phyloP scores from a whole-genome alignment of 2,797 vertebrate genomes.

The Cirrhinus mrigala region DNA sequence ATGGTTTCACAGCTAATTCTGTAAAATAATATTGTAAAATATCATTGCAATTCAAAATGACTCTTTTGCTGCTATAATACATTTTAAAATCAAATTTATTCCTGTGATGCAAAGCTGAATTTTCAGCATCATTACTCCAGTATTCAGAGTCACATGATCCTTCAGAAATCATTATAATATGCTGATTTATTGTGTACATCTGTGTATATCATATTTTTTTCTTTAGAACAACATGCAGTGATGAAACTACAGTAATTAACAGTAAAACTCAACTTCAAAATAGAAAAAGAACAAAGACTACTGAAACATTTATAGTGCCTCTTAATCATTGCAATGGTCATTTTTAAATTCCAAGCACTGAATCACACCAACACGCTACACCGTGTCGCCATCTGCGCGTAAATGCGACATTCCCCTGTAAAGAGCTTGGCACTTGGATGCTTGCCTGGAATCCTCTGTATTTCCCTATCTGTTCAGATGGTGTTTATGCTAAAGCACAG shows the following conservation, averaged over 20 bases:
- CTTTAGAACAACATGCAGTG: not conserved
- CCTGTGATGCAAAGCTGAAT: no score
- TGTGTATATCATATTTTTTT: not conserved
- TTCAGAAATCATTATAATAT: no score
- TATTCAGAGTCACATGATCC: no score
- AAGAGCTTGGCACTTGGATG: constrained; percentile 31
- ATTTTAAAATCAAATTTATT: no score
- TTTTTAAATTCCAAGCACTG: constrained; percentile 5
- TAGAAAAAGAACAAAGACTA: not conserved
- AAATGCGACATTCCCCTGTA: constrained; percentile 21
- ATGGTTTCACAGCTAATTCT: no score
- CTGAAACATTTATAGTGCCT: not conserved
- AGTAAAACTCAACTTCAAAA: not conserved
- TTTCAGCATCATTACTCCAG: no score
- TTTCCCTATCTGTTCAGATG: constrained; percentile 51
- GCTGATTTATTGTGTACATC: no score
- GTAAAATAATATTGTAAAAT: no score
- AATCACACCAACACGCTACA: constrained; percentile 2
- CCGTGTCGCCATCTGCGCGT: not conserved
- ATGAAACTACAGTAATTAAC: not conserved
- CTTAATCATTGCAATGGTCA: not conserved
- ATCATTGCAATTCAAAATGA: no score
- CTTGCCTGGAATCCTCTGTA: constrained; percentile 45
- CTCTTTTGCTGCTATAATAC: no score
- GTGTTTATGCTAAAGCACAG: constrained; percentile 57